Evolutionary conservation across 2,888 invertebrate species (phyloP), one percentile per base, ranked within the genome.

Genomic region (Diaprepes abbreviatus): DNA sequence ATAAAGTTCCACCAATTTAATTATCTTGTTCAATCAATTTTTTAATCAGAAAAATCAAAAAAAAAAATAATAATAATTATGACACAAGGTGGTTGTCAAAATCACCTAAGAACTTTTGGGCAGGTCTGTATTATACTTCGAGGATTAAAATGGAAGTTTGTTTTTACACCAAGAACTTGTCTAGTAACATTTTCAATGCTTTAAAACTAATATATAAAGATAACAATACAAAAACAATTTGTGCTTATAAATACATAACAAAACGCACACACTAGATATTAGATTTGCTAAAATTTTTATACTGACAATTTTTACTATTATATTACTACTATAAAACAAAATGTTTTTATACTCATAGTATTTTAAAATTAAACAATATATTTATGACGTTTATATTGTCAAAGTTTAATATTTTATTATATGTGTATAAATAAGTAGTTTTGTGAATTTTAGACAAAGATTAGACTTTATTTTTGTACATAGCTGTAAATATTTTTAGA

Each of bases 391-490:
- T 3, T 24, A 0, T 5, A 45, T 45, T 24, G n/a, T 21, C 5
- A 21, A n/a, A 45, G 45, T 21, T 45, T 45, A 4, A 43, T 19
- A 45, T 21, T 45, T 45, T 45, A 43, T 43, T 43, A 43, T 21
- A 21, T 45, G 21, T 45, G 1, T 21, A 19, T 45, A 21, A 14
- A 38, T 14, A 38, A 21, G n/a, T 21, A 45, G 3, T 45, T 40
- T 21, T 45, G 45, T 45, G 12, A 45, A 45, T 45, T 45, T 0
- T 45, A 24, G 12, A 45, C 6, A 45, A 45, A 45, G n/a, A 45
- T 24, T 24, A 24, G n/a, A 45, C 24, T n/a, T 45, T 12, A 24
- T 45, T 45, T 45, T 24, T 45, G 12, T 45, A 24, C 45, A 45
- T 16, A 17, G 9, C 24, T 45, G 45, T 45, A 45, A 21, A 45